phyloP scores from a whole-genome alignment of 2,888 invertebrate genomes.

The Pardosa pseudoannulata region DNA sequence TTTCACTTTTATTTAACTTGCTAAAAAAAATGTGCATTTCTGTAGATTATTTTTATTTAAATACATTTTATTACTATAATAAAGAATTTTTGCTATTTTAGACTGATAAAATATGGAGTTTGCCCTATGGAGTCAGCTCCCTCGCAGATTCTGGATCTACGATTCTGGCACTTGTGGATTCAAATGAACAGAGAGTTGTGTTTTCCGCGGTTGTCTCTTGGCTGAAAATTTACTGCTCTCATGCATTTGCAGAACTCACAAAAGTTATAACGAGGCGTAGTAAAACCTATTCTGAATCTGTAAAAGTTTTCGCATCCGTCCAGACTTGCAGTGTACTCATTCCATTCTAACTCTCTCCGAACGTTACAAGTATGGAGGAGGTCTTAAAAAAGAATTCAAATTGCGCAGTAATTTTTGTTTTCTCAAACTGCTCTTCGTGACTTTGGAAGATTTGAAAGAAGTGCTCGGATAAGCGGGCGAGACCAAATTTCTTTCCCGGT shows the following conservation, averaged over 20 bases:
- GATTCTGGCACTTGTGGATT: too few species aligned
- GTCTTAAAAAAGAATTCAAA: conserved; percentile 39
- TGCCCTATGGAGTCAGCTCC: too few species aligned
- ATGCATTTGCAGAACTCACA: background rate
- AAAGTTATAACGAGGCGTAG: conserved; percentile 5
- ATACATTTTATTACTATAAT: too few species aligned
- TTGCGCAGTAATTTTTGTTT: conserved; percentile 26
- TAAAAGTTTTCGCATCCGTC: background rate
- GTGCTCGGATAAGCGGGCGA: conserved; percentile 22
- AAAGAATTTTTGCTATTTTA: too few species aligned
- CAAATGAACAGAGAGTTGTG: too few species aligned
- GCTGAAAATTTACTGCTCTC: background rate
- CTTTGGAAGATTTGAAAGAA: conserved; percentile 38
- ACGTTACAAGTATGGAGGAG: background rate
- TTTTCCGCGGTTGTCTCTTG: too few species aligned
- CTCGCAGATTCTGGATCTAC: too few species aligned
- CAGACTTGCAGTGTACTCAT: background rate
- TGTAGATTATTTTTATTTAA: too few species aligned
- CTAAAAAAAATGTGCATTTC: too few species aligned
- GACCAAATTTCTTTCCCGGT: conserved; percentile 27
- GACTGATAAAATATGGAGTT: too few species aligned
- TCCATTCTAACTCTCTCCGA: background rate
- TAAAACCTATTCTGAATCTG: background rate
- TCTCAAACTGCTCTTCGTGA: conserved; percentile 27
- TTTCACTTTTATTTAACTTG: too few species aligned